Base-by-base conservation (phyloP, 2,797 vertebrate genomes). In the Vultur gryphus region DNA sequence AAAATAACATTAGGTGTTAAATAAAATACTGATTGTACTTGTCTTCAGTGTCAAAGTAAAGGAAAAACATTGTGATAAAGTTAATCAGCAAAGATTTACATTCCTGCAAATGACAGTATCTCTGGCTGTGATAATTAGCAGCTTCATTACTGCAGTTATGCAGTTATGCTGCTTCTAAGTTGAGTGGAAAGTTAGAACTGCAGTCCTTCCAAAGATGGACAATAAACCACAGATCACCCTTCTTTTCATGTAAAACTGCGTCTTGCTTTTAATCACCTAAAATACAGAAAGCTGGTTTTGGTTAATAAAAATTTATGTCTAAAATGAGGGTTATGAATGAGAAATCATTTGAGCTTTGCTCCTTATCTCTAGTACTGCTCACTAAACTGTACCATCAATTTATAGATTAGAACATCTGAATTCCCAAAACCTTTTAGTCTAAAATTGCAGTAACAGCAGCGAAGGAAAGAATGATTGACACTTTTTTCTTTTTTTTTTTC, bases 251-350 rank as follows among this genome's bases (percentile, higher is more conserved):
- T 51, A 91, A 91, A 95, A 87, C 75, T 90, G 43, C 18, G 75
- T 78, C 89, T 92, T 97, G 92, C 35, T 96, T 96, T 96, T 94
- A 92, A 95, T 95, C 92, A 94, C 75, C 29, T 67, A 59, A 91
- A 67, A 71, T 35, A 88, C n/a, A 90, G 52, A 84, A 87, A 91
- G n/a, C 23, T 94, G 46, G 59, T 79, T 90, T 92, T 88, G 86
- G 58, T 84, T 73, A 97, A 95, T 57, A 93, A 81, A 95, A 97
- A 95, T 76, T 59, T 87, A 82, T 72, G 62, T 69, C 75, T 91
- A 93, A 95, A 96, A 71, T 18, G 10, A 94, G 66, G 55, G 81
- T 90, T 93, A 93, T 71, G 54, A 96, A 78, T 37, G 87, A 93
- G 65, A 90, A 95, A 84, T 81, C 1, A 87, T 81, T 67, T 65